phyloP scores from a whole-genome alignment of 2,888 invertebrate species.

The Eretmocerus hayati region DNA sequence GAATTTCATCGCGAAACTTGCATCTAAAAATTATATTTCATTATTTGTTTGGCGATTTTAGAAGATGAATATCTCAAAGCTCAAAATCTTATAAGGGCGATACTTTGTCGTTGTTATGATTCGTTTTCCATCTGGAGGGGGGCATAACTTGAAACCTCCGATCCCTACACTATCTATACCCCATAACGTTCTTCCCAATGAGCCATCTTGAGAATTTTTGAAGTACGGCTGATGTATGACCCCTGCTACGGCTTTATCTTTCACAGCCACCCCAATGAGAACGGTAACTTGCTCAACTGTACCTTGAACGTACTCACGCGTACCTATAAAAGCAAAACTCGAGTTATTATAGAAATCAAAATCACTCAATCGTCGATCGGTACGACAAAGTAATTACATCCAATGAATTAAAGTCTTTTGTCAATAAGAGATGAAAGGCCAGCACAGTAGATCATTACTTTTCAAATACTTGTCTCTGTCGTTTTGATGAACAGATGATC shows the following conservation, averaged over 20 bases:
- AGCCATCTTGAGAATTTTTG: constrained; percentile 50
- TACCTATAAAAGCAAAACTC: constrained; percentile 44
- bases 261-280: constrained; percentile 88
- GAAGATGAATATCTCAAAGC: not conserved
- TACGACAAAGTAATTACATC: too few relatives aligned
- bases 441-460: too few relatives aligned
- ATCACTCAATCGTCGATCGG: too few relatives aligned
- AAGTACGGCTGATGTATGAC: constrained; percentile 97
- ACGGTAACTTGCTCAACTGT: constrained; percentile 97
- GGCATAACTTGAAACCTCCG: constrained; percentile 59
- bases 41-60: too few relatives aligned
- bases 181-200: constrained; percentile 88
- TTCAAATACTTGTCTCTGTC: too few relatives aligned
- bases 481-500: too few relatives aligned
- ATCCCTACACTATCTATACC: constrained; percentile 76
- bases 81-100: not conserved
- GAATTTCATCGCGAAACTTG: constrained; percentile 77
- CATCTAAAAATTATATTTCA: too few relatives aligned
- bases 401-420: too few relatives aligned
- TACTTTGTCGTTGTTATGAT: constrained; percentile 85
- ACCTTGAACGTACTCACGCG: constrained; percentile 94
- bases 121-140: constrained; percentile 55
- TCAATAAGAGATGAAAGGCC: too few relatives aligned
- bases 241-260: constrained; percentile 84
- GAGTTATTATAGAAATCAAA: too few relatives aligned